A percentile compares a stretch with the other conserved stretches of the same genome.
These are phyloP conservation scores for Festucalex cinctus DNA, from an alignment of 2,113 vertebrate genomes.

Conservation along the genomic window DNA sequence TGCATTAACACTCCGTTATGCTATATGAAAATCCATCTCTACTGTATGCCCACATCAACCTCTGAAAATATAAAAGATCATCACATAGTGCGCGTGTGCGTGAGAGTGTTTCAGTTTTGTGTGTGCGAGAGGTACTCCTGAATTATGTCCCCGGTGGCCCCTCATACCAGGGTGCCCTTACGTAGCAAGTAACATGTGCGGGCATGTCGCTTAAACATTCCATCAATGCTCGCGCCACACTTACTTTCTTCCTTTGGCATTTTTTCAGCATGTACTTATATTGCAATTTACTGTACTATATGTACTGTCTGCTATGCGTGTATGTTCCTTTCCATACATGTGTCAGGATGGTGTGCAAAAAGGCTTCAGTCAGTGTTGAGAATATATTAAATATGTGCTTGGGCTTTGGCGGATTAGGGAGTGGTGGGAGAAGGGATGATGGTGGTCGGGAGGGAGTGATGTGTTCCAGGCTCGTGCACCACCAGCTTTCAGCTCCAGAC, in stretches of 20 bases:
- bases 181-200: constrained; percentile 38
- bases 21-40: too few species aligned
- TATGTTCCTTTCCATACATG: background rate
- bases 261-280: constrained; percentile 12
- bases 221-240: constrained; percentile 9
- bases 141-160: background rate
- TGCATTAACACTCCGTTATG: too few species aligned
- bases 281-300: background rate
- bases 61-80: too few species aligned
- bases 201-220: constrained; percentile 48
- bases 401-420: constrained; percentile 11
- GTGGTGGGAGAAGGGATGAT: background rate
- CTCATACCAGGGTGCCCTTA: constrained; percentile 18
- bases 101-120: background rate
- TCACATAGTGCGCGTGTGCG: background rate
- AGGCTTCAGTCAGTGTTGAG: constrained; percentile 11
- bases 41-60: too few species aligned
- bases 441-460: background rate
- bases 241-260: constrained; percentile 9
- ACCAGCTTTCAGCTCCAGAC: constrained; percentile 8
- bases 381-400: constrained; percentile 17
- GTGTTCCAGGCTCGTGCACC: background rate
- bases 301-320: background rate
- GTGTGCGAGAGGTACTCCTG: background rate
- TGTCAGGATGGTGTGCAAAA: background rate